Evolutionary conservation across 1,140 invertebrate species (phyloP).

Genomic region (Bombus pyrosoma): DNA sequence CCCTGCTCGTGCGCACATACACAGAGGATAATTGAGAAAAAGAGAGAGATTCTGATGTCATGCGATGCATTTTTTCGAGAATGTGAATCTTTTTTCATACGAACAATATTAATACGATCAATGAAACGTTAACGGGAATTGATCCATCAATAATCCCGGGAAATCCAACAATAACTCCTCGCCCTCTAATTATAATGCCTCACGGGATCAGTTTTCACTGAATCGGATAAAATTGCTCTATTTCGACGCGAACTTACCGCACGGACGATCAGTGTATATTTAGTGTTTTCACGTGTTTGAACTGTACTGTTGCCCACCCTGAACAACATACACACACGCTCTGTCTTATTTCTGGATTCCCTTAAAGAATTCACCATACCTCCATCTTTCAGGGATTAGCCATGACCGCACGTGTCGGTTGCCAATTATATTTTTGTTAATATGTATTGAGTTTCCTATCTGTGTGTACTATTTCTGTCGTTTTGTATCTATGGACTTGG

Average conservation of each 20-base stretch:
- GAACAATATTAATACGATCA: neutral
- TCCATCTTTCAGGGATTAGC: neutral
- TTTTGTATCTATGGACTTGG: neutral
- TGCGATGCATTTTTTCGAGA: neutral
- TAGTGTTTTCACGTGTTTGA: slow-evolving; percentile 29
- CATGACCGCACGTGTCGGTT: slow-evolving; percentile 3
- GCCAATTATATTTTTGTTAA: neutral
- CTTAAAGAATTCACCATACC: slow-evolving; percentile 15
- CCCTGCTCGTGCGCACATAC: rapidly evolving
- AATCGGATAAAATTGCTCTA: slow-evolving; percentile 34
- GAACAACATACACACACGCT: no score
- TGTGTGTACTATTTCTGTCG: slow-evolving; percentile 10
- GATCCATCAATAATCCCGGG: slow-evolving; percentile 15
- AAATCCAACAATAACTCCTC: slow-evolving; percentile 31
- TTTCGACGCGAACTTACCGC: neutral
- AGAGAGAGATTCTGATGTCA: neutral
- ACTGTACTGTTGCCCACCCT: neutral
- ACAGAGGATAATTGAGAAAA: neutral
- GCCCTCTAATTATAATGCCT: slow-evolving; percentile 42
- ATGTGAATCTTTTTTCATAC: no score
- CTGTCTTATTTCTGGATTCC: slow-evolving; percentile 32
- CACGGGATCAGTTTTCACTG: slow-evolving; percentile 18
- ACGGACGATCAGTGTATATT: slow-evolving; percentile 8
- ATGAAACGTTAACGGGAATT: neutral
- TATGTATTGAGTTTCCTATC: neutral